Base-by-base conservation (phyloP, 2,888 invertebrate species). In the Drosophila maculinotata region DNA sequence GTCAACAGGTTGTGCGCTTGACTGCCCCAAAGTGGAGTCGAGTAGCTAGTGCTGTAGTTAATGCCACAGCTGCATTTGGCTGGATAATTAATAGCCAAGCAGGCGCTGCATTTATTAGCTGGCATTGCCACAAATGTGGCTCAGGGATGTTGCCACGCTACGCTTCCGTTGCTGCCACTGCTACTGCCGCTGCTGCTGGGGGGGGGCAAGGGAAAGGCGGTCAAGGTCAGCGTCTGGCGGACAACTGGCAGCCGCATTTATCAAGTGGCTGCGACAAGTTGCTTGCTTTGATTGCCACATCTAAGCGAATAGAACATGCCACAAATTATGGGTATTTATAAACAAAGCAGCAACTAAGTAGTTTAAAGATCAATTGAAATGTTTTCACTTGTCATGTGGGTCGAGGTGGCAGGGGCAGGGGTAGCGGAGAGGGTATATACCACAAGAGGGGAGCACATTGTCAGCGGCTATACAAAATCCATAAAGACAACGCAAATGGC, bases 1-100 rank as follows among this genome's bases (percentile, higher is more conserved):
- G 83, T 76, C 85, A 87, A 84, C 82, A 82, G 89, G 89, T 87
- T 74, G 64, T 67, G 62, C 80, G 88, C 87, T 88, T 88, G 80
- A 72, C 77, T 88, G 84, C 64, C 65, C 47, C 47, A 47, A 54
- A 25, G 54, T 39, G 47, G 30, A 51, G 69, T 44, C 49, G 25
- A 39, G 23, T 33, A 60, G 59, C 26, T 26, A 33, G 12, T 36
- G 41, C 15, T 41, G 51, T 10, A 45, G 14, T 31, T n/a, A n/a
- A 20, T 23, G 42, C 52, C 41, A 41, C 60, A 49, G 35, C 41
- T 52, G 52, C 38, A 39, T 30, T 54, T 38, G 39, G 38, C 23
- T 2, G 31, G 44, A 39, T 72, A 59, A 54, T 76, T 76, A 79
- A 79, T 76, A 76, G 72, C 53, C 72, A 47, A 42, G 17, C 49